phyloP scores from a whole-genome alignment of 1,140 invertebrate species.

The Temnothorax curvispinosus region DNA sequence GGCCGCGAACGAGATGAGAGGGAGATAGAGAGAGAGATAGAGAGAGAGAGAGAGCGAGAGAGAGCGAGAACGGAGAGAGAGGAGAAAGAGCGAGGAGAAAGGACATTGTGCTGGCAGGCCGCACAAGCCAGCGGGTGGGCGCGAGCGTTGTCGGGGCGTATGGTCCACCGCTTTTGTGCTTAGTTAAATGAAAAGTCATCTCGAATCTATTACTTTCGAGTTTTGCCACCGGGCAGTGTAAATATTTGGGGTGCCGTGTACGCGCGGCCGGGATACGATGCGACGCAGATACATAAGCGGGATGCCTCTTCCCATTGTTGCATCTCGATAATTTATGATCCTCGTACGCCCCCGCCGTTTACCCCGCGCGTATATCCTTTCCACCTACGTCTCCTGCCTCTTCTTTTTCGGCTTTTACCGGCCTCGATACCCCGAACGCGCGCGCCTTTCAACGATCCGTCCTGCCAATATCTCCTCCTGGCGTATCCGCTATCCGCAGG shows the following conservation, averaged over 20 bases:
- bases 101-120: slow-evolving; percentile 67
- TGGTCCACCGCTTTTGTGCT: slow-evolving; percentile 65
- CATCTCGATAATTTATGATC: slow-evolving; percentile 74
- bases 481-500: not conserved
- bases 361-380: not conserved
- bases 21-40: not conserved
- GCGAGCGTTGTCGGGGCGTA: slow-evolving; percentile 19
- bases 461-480: not conserved
- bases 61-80: slow-evolving; percentile 57
- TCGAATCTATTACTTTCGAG: slow-evolving; percentile 77
- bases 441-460: slow-evolving; percentile 2
- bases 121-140: slow-evolving; percentile 70
- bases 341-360: slow-evolving; percentile 52
- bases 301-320: slow-evolving; percentile 71
- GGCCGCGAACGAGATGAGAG: not conserved
- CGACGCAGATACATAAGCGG: slow-evolving; percentile 56
- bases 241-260: slow-evolving; percentile 71
- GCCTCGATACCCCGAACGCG: not conserved
- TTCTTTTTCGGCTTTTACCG: slow-evolving; percentile 1
- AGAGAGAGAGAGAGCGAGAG: not conserved
- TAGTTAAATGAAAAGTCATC: slow-evolving; percentile 77
- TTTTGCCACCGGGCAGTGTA: slow-evolving; percentile 75
- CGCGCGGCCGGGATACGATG: slow-evolving; percentile 11
- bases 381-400: slow-evolving; percentile 4
- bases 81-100: slow-evolving; percentile 45